A percentile compares a stretch with the other conserved stretches of the same genome.
These are phyloP conservation scores for Amphimallon solstitiale DNA, from an alignment of 2,888 invertebrate genomes.

Conservation along the genomic window DNA sequence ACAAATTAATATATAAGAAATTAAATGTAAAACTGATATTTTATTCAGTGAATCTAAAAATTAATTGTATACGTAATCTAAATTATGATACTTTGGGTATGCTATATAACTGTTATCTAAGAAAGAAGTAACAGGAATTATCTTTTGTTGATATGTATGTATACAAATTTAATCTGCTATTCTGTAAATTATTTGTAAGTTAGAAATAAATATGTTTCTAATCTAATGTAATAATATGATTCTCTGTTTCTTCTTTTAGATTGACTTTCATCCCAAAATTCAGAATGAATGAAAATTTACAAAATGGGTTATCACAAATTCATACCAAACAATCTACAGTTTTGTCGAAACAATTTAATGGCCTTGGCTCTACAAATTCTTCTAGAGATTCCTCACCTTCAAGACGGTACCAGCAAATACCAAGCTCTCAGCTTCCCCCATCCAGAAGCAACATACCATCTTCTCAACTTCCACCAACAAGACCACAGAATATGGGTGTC, in stretches of 20 bases:
- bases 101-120: neutral
- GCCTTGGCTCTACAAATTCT: slow-evolving; percentile 59
- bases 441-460: slow-evolving; percentile 51
- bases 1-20: slow-evolving; percentile 8
- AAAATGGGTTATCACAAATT: slow-evolving; percentile 52
- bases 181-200: no score
- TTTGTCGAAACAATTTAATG: slow-evolving; percentile 54
- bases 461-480: slow-evolving; percentile 54
- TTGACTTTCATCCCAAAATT: slow-evolving; percentile 30
- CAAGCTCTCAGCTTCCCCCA: slow-evolving; percentile 54
- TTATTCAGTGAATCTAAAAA: slow-evolving; percentile 9
- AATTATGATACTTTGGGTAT: neutral
- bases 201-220: no score
- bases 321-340: slow-evolving; percentile 37
- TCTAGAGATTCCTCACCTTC: slow-evolving; percentile 60
- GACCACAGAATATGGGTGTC: slow-evolving; percentile 33
- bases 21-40: neutral
- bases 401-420: slow-evolving; percentile 49
- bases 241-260: slow-evolving; percentile 11
- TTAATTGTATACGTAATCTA: slow-evolving; percentile 1
- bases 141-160: no score
- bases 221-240: neutral
- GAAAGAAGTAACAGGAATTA: no score
- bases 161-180: no score
- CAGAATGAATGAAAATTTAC: slow-evolving; percentile 49